Base-by-base conservation (phyloP, 2,888 invertebrate genomes). In the Thereva unica region DNA sequence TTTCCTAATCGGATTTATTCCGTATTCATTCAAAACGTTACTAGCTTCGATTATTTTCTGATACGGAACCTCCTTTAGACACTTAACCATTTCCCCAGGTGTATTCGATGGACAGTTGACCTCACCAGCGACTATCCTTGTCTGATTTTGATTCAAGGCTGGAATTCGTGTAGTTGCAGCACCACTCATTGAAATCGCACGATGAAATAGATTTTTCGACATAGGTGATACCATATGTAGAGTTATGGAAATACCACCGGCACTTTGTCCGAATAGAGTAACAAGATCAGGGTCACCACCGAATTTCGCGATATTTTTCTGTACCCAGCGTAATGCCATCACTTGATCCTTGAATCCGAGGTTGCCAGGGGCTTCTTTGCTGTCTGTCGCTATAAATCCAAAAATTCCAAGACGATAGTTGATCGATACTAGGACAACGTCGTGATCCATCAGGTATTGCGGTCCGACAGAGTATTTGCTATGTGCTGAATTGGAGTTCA, bases 311-410 rank as follows among this genome's bases (percentile, higher is more conserved):
- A 90, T 88, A 73, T 90, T 88, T 45, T 84, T 75, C 73, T 85
- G 83, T 0, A 90, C 79, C 89, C 89, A 90, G 70, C 85, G 84
- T 68, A 90, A 75, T 0, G 86, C 86, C 9, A 82, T 79, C 2
- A 89, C 89, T 77, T 90, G 89, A 77, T 90, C 90, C 75, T 89
- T 90, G 47, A 89, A 78, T 0, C 88, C 90, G 71, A 86, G 83
- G 75, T 90, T 90, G 1, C 90, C 90, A 0, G 88, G 86, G 0
- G 88, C 86, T 53, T 84, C 80, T 53, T 83, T 81, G 55, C 88
- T 89, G 0, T 88, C 89, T 0, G 88, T 89, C 71, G 86, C 86
- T 49, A 87, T 73, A 74, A 85, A 87, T 4, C 87, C 87, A 82
- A 78, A 71, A 0, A 78, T 73, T 5, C 78, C 80, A 59, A 89